Evolutionary conservation across 2,888 invertebrate species (phyloP).

Genomic region (Heliconius ethilla): DNA sequence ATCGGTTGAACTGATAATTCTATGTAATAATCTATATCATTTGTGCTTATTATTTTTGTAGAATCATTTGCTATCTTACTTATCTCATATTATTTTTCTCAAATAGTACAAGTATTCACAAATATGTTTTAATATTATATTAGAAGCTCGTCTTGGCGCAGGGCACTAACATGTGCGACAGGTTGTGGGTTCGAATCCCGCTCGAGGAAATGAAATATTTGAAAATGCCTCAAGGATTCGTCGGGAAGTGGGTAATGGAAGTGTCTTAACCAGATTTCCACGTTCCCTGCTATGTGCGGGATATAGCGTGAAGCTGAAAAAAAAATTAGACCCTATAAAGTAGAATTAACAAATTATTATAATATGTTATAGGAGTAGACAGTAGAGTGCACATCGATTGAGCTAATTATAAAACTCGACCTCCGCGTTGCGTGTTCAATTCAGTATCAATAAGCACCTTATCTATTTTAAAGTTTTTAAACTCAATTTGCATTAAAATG

Average conservation of each 20-base stretch:
- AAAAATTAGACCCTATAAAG: neutral
- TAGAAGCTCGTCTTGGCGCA: too few species aligned
- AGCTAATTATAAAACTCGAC: conserved; percentile 20
- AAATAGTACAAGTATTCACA: neutral
- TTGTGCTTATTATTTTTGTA: neutral
- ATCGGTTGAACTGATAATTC: conserved; percentile 6
- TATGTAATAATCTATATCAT: neutral
- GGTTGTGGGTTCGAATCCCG: too few species aligned
- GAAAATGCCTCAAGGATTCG: too few species aligned
- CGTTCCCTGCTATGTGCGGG: too few species aligned
- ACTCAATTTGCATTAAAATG: conserved; percentile 28
- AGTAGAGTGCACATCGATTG: conserved; percentile 11
- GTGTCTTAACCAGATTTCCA: too few species aligned
- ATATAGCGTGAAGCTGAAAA: too few species aligned
- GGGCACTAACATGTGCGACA: too few species aligned
- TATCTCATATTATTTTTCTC: neutral
- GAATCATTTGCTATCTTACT: neutral
- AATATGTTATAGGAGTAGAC: neutral
- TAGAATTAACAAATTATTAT: neutral
- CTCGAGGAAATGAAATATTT: too few species aligned
- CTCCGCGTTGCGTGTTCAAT: conserved; percentile 7
- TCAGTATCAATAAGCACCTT: conserved; percentile 17
- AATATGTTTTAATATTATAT: too few species aligned
- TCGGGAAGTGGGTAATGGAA: too few species aligned
- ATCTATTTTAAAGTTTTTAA: conserved; percentile 19